Base-by-base conservation (phyloP, 1,140 invertebrate species). In the Mya arenaria region DNA sequence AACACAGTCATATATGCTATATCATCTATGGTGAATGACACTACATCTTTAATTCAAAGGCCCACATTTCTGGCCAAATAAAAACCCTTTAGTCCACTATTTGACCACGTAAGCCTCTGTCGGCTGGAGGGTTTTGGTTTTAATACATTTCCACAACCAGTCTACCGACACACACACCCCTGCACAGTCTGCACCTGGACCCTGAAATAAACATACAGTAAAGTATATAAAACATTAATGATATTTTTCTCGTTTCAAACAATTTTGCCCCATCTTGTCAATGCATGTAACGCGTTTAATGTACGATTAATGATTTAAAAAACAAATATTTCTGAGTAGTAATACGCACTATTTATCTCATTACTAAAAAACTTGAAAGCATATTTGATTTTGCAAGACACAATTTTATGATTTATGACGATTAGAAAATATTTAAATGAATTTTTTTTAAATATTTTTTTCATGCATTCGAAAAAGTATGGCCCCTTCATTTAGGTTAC, bases 141-240 rank as follows among this genome's bases (percentile, higher is more conserved):
- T 84, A 39, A 88, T 87, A 72, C 86, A 88, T 25, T 81, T 69
- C 84, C 84, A 87, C 30, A 88, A 32, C 87, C 87, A 88, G 10
- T 65, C 58, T 6, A 68, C 75, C n/a, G 52, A 85, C n/a, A 88
- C 84, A 68, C 83, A 65, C 39, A 85, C 71, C 8, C 80, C 77
- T 15, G 41, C 25, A 77, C 75, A 77, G 15, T 66, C 60, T 19
- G 41, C 44, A 4, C 65, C 44, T 8, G 48, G 36, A 28, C 74
- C 80, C 83, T 86, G 78, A 23, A 69, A 81, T 19, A 80, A 34
- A 62, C 39, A 48, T 13, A 63, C 39, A 36, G 17, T 30, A 62
- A 37, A 10, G 28, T 48, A 37, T 39, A 8, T 23, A 30, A 8
- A 44, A 44, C n/a, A 15, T 23, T 65, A 25, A 5, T 28, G 1